Evolutionary conservation across 2,113 vertebrate species (phyloP).

Genomic region (Hemiscyllium ocellatum): DNA sequence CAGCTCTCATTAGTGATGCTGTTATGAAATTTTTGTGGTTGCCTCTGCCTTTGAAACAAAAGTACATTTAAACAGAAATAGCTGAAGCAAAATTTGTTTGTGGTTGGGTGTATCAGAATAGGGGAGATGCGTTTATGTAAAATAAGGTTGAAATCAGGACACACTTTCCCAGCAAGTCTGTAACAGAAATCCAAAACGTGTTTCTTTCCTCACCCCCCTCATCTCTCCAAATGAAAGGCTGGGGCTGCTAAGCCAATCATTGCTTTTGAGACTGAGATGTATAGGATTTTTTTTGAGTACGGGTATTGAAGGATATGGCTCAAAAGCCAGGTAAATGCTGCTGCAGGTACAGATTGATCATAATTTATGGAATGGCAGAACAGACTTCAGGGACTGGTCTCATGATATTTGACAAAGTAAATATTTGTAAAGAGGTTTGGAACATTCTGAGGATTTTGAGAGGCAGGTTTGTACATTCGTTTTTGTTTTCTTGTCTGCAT

Average conservation of each 20-base stretch:
- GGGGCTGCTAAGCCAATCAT: not conserved
- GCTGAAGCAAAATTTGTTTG: not conserved
- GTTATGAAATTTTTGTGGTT: not conserved
- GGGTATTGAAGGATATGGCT: not conserved
- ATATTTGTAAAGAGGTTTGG: not conserved
- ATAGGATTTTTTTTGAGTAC: not conserved
- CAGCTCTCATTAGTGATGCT: not conserved
- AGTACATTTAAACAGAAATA: not conserved
- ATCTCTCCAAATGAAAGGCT: not conserved
- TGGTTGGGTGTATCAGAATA: not conserved
- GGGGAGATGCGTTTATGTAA: not conserved
- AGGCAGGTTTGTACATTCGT: not conserved
- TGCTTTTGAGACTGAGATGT: not conserved
- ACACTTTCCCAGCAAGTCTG: not conserved
- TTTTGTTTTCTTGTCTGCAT: not conserved
- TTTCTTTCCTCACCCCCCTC: no score
- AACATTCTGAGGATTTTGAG: not conserved
- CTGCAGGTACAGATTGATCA: not conserved
- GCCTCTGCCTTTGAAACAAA: not conserved
- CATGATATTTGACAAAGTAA: not conserved
- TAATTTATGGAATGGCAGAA: not conserved
- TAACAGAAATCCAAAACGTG: not conserved
- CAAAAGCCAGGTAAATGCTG: not conserved
- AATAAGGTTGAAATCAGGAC: not conserved
- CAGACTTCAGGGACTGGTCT: not conserved